phyloP scores from a whole-genome alignment of 2,888 invertebrate genomes.

The Oxycera nigricornis region DNA sequence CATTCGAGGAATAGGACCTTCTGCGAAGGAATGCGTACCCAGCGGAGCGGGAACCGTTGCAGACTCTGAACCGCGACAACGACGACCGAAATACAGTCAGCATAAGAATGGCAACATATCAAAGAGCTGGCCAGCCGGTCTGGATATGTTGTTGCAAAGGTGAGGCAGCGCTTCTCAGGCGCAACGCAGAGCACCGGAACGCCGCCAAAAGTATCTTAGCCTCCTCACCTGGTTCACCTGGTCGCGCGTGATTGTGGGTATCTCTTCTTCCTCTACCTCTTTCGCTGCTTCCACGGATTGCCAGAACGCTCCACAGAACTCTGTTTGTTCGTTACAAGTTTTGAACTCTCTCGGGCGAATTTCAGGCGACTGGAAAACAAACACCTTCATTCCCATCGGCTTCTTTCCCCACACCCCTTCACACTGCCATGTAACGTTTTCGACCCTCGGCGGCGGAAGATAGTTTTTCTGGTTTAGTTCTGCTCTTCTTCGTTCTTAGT shows the following conservation, averaged over 20 bases:
- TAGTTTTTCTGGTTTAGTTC: too few relatives aligned
- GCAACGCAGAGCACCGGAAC: conserved; percentile 24
- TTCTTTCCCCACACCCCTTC: neutral
- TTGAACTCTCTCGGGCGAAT: conserved; percentile 23
- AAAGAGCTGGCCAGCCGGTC: conserved; percentile 20
- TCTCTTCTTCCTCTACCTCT: conserved; percentile 9
- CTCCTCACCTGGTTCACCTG: conserved; percentile 29
- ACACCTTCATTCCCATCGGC: neutral
- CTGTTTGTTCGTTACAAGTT: conserved; percentile 29
- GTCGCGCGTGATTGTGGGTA: conserved; percentile 31
- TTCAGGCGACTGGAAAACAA: conserved; percentile 16
- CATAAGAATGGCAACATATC: conserved; percentile 37
- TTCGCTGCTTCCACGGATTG: neutral
- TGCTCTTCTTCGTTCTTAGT: too few relatives aligned
- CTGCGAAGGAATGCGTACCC: neutral
- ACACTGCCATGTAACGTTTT: neutral
- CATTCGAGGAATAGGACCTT: neutral
- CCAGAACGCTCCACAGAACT: neutral
- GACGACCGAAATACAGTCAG: conserved; percentile 29
- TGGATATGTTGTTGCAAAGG: conserved; percentile 31
- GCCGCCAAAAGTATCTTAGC: conserved; percentile 10
- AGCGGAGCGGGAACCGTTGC: neutral
- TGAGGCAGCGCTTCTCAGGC: conserved; percentile 4
- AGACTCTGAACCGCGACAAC: conserved; percentile 27
- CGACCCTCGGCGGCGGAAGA: too few relatives aligned